Conservation (phyloP, 2,797 vertebrate species). For the Crenichthys baileyi region DNA sequence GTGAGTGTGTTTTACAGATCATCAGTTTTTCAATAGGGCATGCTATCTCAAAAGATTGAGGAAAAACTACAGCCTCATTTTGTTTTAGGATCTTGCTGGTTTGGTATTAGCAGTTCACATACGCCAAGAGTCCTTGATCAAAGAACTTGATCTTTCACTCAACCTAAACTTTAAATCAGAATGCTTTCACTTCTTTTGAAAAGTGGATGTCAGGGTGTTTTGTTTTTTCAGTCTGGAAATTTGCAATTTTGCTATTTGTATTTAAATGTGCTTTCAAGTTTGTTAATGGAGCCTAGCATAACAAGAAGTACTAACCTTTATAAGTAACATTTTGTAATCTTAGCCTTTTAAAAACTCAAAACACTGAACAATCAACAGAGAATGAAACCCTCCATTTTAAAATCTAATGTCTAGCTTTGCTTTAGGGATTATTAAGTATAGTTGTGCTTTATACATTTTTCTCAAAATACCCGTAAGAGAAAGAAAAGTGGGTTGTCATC, state of each 20-base stretch:
- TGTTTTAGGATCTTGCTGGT: background rate
- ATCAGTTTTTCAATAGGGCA: background rate
- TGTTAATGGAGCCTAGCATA: background rate
- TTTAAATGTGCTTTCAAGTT: background rate
- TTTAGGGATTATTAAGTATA: background rate
- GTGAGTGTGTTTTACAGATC: conserved; percentile 77
- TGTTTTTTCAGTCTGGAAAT: background rate
- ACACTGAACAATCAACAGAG: too few species aligned
- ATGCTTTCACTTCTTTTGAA: background rate
- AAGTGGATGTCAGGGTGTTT: background rate
- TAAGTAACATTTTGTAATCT: too few species aligned
- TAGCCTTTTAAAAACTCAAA: background rate
- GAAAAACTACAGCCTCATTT: background rate
- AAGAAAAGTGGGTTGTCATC: background rate
- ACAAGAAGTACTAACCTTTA: background rate
- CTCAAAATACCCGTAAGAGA: background rate
- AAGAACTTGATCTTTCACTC: background rate
- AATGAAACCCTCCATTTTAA: background rate
- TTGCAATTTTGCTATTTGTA: background rate
- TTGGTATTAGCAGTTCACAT: background rate
- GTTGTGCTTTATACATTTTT: background rate
- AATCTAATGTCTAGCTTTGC: background rate
- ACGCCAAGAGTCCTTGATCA: background rate
- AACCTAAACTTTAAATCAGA: background rate
- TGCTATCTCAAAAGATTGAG: background rate